These are phyloP conservation scores for Chaetophractus vellerosus DNA, from an alignment of 2,797 vertebrate species.

Conservation along the genomic window DNA sequence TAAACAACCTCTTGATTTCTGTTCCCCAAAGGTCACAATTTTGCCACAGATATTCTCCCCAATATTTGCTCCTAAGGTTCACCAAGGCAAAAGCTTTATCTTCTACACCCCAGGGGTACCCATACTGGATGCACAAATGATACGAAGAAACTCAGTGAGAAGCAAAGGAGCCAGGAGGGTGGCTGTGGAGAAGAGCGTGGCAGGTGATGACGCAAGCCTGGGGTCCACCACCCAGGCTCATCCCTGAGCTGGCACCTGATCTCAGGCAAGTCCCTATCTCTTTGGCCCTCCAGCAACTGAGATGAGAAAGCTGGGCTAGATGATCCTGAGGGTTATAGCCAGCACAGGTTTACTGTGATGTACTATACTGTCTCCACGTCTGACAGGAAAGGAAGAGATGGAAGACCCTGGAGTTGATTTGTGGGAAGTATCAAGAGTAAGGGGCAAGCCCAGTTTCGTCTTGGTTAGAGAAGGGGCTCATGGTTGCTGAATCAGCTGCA, in stretches of 20 bases:
- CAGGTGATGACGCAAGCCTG: rapidly evolving
- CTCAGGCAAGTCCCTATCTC: background rate
- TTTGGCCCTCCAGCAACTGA: background rate
- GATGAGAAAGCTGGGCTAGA: background rate
- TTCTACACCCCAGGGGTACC: background rate
- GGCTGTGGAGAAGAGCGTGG: background rate
- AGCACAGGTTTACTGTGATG: background rate
- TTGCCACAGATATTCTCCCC: background rate
- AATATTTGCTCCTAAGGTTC: background rate
- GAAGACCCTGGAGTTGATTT: background rate
- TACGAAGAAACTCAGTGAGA: background rate
- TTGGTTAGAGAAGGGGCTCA: background rate
- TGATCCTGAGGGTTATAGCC: background rate
- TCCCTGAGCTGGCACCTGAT: background rate
- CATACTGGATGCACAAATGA: background rate
- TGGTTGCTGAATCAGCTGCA: background rate
- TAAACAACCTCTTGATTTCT: background rate
- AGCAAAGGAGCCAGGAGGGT: no score
- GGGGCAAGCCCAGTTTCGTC: background rate
- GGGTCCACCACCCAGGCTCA: background rate
- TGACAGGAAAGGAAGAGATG: background rate
- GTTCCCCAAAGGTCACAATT: background rate
- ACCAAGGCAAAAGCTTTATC: background rate
- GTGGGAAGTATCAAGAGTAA: background rate
- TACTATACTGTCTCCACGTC: background rate